Base-by-base conservation (phyloP, 2,797 vertebrate species). In the Sebastiscus tertius region DNA sequence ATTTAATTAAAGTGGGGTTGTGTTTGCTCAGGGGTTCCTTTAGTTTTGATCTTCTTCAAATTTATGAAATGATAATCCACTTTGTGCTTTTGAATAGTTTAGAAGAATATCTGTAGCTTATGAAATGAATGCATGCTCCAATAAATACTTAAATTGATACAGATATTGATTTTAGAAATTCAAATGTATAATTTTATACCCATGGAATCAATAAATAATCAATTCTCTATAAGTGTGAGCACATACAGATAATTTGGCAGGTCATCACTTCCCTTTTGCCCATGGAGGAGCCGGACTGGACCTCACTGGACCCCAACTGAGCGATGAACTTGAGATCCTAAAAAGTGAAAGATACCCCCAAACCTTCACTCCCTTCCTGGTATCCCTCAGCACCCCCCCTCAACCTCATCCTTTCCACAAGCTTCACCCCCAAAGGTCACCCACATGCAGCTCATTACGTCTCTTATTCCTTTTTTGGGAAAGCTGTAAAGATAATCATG, bases 361-460 rank as follows among this genome's bases (percentile, higher is more conserved):
- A 81, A 73, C 36, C 22, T 56, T 33, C 10, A 11, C 26, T 61
- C 56, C n/a, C 68, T 66, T 71, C 61, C 74, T 66, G 26, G 42
- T 81, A 75, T 71, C 75, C 72, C 18, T 34, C 22, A 49, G 7
- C 36, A 4, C 7, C 2, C 26, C 13, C 10, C 4, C 13, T 59
- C 31, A 46, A 20, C 27, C 42, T 52, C 72, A 5, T 18, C 61
- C 46, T 3, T 11, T 2, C n/a, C 27, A 22, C 12, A 46, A 42
- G 49, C 42, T 26, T 58, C 46, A n/a, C 52, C 68, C 16, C 39
- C 1, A 77, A 68, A 69, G 29, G 78, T 75, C 82, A 66, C 36
- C 58, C 81, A 84, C 83, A 77, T 89, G 83, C 76, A 81, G 46
- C 39, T 56, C 78, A 82, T 87, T 86, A 86, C 39, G 42, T 34